Evolutionary conservation across 2,797 vertebrate genomes (phyloP), one percentile per base, ranked within the genome.

Genomic region (Lerista edwardsae): DNA sequence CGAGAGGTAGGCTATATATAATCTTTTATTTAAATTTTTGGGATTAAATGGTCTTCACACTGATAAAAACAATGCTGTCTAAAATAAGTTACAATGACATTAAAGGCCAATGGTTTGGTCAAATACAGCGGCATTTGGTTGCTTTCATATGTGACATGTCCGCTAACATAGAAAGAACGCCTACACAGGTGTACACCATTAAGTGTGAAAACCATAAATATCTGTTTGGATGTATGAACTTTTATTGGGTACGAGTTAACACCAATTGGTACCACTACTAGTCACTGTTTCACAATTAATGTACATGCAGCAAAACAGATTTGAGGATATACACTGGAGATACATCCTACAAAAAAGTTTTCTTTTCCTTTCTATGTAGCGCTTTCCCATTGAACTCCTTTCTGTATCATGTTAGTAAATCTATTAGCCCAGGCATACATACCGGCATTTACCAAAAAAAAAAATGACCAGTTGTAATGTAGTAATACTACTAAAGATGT

Each of bases 21-120:
- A 51, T 21, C 12, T 23, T 83, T 87, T 83, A 78, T 87, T 90
- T 87, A 87, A 89, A 83, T 12, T 19, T 87, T 75, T 12, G 25
- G 29, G 6, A 75, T 74, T 74, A 89, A 86, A 15, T 0, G 0
- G 9, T 72, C 61, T n/a, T 12, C 76, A 17, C 12, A 55, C 1
- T 39, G 51, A 77, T 23, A 77, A 84, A n/a, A 83, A n/a, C 59
- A 36, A 69, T 21, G 5, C 36, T 41, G 59, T 36, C 0, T 72
- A 75, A 83, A 89, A 39, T 36, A 86, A 77, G 57, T 3, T 80
- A 44, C n/a, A 67, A 41, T 0, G 57, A 2, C 19, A 41, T 72
- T 69, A 55, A 6, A 44, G 0, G 0, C 1, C 62, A 65, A 5
- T 75, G 31, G 25, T 47, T n/a, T n/a, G n/a, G n/a, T 15, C 71